A percentile compares a stretch with the other conserved stretches of the same genome.
phyloP scores from a whole-genome alignment of 2,888 invertebrate genomes.

The Platycheirus albimanus region DNA sequence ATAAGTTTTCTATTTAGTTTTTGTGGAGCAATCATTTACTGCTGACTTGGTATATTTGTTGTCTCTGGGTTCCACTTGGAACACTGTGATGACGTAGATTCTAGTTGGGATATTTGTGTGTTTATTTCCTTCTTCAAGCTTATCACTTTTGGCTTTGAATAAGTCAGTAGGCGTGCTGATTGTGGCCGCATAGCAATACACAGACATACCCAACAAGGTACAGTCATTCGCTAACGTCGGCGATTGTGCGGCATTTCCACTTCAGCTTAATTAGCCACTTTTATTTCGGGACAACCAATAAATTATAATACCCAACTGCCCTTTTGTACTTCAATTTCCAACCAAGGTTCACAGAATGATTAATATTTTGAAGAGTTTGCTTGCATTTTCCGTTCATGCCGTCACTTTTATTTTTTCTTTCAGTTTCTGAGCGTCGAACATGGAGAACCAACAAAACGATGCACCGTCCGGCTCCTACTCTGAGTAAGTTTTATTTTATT shows the following conservation, averaged over 20 bases:
- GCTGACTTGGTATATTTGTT: background rate
- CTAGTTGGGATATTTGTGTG: slow-evolving; percentile 12
- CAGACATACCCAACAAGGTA: slow-evolving; percentile 11
- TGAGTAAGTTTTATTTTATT: slow-evolving; percentile 62
- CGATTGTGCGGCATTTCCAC: no score
- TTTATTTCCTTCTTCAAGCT: slow-evolving; percentile 23
- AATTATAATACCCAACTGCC: background rate
- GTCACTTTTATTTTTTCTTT: slow-evolving; percentile 11
- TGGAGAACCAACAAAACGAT: slow-evolving; percentile 64
- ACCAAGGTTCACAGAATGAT: slow-evolving; percentile 23
- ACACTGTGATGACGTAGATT: slow-evolving; percentile 10
- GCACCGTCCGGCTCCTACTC: slow-evolving; percentile 53
- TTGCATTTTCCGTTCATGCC: background rate
- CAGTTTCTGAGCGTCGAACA: slow-evolving; percentile 39
- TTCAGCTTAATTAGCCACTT: slow-evolving; percentile 23
- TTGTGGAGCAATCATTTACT: slow-evolving; percentile 13
- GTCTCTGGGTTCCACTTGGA: background rate
- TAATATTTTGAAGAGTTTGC: background rate
- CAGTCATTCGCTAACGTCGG: background rate
- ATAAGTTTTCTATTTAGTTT: no score
- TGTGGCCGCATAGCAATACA: background rate
- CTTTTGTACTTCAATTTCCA: background rate
- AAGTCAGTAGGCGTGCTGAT: slow-evolving; percentile 57
- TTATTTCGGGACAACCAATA: slow-evolving; percentile 6
- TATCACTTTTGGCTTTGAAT: slow-evolving; percentile 30